Percentiles rank a stretch among this genome's conserved stretches.
phyloP scores from a whole-genome alignment of 2,113 vertebrate genomes.

The Coregonus clupeaformis region DNA sequence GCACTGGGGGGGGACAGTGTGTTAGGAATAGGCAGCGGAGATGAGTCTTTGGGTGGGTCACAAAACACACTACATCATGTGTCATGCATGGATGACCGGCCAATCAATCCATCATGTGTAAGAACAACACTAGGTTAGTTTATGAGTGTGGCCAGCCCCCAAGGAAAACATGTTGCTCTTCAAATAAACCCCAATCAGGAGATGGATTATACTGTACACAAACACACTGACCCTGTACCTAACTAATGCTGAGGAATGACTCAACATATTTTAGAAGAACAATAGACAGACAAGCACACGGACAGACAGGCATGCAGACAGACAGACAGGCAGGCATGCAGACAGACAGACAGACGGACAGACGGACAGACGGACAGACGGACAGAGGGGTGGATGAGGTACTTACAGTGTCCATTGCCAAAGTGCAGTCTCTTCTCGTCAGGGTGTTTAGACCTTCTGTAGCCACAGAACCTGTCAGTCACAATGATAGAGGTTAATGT shows the following conservation, averaged over 20 bases:
- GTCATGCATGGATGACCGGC: background rate
- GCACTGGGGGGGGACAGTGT: constrained; percentile 60
- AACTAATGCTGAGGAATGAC: too few relatives aligned
- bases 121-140: constrained; percentile 13
- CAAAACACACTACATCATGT: background rate
- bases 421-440: constrained; percentile 96
- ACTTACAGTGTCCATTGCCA: constrained; percentile 96
- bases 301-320: rapidly evolving
- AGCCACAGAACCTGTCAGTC: constrained; percentile 90
- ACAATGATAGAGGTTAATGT: constrained; percentile 53
- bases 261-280: too few relatives aligned
- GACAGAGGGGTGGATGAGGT: constrained; percentile 15
- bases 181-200: constrained; percentile 5
- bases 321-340: too few relatives aligned
- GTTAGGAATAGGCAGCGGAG: constrained; percentile 10
- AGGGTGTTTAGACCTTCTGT: constrained; percentile 91
- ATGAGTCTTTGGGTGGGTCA: too few relatives aligned
- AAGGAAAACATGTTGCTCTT: constrained; percentile 4
- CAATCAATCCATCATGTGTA: background rate
- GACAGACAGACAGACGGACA: too few relatives aligned
- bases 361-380: background rate
- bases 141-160: background rate
- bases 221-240: background rate
- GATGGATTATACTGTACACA: background rate
- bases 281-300: too few relatives aligned